Evolutionary conservation across 92 coral and sea anemone genomes (phyloP).

Genomic region (Phymanthus crucifer): DNA sequence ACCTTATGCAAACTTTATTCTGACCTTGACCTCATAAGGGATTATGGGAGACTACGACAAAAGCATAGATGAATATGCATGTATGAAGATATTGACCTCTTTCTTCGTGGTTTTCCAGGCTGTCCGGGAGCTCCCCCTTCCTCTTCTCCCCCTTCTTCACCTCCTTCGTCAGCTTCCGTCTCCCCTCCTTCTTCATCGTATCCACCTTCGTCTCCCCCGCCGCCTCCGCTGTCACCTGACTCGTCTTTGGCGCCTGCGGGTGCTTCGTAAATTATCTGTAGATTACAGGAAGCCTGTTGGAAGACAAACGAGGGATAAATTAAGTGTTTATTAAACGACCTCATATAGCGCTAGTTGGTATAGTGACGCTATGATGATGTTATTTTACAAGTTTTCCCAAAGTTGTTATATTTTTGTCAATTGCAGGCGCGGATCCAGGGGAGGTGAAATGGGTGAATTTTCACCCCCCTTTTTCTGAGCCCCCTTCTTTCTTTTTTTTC

Average conservation of each 20-base stretch:
- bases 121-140: constrained; percentile 42
- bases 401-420: no score
- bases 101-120: constrained; percentile 36
- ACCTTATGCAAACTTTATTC: no score
- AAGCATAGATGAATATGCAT: background rate
- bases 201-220: background rate
- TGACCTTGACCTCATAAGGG: no score
- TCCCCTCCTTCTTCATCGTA: constrained; percentile 31
- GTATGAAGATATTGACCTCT: background rate
- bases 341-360: background rate
- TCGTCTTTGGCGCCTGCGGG: constrained; percentile 30
- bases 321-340: background rate
- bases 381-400: no score
- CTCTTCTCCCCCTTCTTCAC: constrained; percentile 36
- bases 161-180: constrained; percentile 41
- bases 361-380: no score
- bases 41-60: no score
- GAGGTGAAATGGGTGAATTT: no score
- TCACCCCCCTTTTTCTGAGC: no score
- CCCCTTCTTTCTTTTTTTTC: no score
- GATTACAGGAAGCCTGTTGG: constrained; percentile 28
- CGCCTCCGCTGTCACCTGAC: constrained; percentile 11
- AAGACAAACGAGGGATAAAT: background rate
- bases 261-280: constrained; percentile 34
- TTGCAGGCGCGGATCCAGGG: no score